Evolutionary conservation across 2,797 vertebrate species (phyloP).

Genomic region (Hypotaenidia okinawae): DNA sequence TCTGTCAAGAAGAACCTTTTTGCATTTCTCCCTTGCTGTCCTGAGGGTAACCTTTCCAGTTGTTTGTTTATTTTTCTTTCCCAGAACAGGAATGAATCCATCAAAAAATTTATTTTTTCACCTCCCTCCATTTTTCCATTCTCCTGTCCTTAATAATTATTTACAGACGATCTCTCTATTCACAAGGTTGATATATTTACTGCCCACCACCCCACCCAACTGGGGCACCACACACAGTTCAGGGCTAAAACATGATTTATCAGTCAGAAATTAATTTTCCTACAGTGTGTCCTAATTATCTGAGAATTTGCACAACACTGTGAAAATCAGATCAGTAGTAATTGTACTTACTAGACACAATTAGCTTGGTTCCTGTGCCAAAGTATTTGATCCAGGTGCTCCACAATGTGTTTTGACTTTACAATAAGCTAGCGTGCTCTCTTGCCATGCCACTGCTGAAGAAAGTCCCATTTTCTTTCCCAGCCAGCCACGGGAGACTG

Average conservation of each 20-base stretch:
- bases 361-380: background rate
- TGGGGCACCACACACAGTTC: background rate
- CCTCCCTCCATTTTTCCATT: background rate
- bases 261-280: background rate
- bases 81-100: background rate
- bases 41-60: background rate
- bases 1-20: background rate
- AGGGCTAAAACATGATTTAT: background rate
- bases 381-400: background rate
- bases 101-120: background rate
- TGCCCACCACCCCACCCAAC: background rate
- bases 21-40: background rate
- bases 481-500: background rate
- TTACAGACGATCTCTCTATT: background rate
- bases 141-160: background rate
- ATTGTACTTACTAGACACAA: conserved; percentile 50
- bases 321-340: background rate
- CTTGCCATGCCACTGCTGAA: background rate
- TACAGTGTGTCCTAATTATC: background rate
- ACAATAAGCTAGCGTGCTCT: background rate
- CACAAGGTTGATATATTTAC: accelerated
- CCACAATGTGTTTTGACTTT: conserved; percentile 15
- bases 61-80: background rate
- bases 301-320: background rate
- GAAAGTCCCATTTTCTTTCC: background rate